phyloP scores from a whole-genome alignment of 2,888 invertebrate genomes.

The Oasisia sp. region DNA sequence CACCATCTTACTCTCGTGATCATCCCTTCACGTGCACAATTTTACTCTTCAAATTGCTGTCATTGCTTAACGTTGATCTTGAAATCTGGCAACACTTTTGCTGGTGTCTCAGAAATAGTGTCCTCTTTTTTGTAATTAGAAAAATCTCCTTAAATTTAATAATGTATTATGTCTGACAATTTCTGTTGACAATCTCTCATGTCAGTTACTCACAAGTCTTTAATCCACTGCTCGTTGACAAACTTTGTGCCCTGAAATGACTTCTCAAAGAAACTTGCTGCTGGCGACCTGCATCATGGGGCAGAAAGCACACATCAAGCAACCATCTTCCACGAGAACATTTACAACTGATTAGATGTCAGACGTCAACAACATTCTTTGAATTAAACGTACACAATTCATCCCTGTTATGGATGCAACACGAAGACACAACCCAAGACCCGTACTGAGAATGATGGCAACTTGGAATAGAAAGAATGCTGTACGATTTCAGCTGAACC shows the following conservation, averaged over 20 bases:
- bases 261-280: not conserved
- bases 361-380: too few relatives aligned
- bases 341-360: not conserved
- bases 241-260: slow-evolving; percentile 1
- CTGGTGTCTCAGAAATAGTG: too few relatives aligned
- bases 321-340: not conserved
- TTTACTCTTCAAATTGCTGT: too few relatives aligned
- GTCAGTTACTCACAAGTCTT: slow-evolving; percentile 4
- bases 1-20: too few relatives aligned
- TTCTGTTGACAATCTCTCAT: not conserved
- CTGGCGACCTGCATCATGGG: slow-evolving; percentile 1
- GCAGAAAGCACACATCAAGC: not conserved
- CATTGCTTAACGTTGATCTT: too few relatives aligned
- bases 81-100: too few relatives aligned
- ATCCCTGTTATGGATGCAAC: too few relatives aligned
- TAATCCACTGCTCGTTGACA: slow-evolving; percentile 17
- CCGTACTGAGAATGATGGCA: not conserved
- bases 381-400: too few relatives aligned
- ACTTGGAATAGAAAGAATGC: not conserved
- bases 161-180: not conserved
- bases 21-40: too few relatives aligned
- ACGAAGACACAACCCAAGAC: too few relatives aligned
- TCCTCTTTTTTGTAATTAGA: too few relatives aligned
- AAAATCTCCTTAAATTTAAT: not conserved
- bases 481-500: not conserved